These are phyloP conservation scores for Bibio marci DNA, from an alignment of 2,888 invertebrate genomes.

Conservation along the genomic window DNA sequence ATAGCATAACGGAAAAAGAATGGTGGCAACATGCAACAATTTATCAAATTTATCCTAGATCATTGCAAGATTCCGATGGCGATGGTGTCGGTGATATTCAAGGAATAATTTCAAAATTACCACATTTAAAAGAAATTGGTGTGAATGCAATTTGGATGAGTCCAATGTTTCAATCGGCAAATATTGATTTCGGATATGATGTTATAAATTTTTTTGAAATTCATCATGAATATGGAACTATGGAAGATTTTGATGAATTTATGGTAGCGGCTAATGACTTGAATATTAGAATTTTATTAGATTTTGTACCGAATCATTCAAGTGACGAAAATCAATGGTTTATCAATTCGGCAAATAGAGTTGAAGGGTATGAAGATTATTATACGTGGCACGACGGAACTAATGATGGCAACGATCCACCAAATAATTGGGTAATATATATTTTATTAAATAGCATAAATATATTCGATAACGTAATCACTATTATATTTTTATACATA, in stretches of 20 bases:
- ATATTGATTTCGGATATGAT: constrained; percentile 46
- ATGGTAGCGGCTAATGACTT: constrained; percentile 11
- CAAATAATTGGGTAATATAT: constrained; percentile 32
- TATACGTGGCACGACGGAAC: constrained; percentile 50
- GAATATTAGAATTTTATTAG: constrained; percentile 28
- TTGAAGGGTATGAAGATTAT: constrained; percentile 48
- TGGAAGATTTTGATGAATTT: constrained; percentile 34
- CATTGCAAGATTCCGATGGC: constrained; percentile 52
- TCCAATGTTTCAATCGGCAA: constrained; percentile 47
- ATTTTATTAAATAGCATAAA: too few relatives aligned
- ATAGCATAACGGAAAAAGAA: too few relatives aligned
- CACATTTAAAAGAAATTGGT: constrained; percentile 39
- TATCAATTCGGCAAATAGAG: constrained; percentile 39
- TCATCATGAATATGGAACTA: constrained; percentile 36
- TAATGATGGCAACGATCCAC: constrained; percentile 28
- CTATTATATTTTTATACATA: neutral
- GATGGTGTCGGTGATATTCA: constrained; percentile 44
- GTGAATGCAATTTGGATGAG: constrained; percentile 50
- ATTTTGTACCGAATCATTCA: constrained; percentile 39
- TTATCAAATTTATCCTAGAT: constrained; percentile 44
- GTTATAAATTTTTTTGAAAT: constrained; percentile 36
- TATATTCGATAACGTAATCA: too few relatives aligned
- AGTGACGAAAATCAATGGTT: constrained; percentile 75
- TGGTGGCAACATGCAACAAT: constrained; percentile 9
- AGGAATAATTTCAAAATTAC: constrained; percentile 19